Percentiles rank a stretch among this genome's conserved stretches.
Conservation (phyloP, 1,140 invertebrate species). For the Drosophila pachea region DNA sequence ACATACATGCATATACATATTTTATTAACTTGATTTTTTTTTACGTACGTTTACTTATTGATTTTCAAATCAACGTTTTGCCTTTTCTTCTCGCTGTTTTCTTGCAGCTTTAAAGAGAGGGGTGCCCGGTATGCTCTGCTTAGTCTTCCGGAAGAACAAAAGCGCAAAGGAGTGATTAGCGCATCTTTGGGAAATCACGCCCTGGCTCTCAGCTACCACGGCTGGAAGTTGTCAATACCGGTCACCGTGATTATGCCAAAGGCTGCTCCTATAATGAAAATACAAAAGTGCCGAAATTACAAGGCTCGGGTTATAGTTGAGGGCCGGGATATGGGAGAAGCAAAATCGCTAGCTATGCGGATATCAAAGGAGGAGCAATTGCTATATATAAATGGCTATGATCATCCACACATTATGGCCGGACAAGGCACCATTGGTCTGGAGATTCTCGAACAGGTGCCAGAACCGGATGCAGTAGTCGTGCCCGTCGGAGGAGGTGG, state of each 20-base stretch:
- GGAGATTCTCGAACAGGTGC: conserved; percentile 93
- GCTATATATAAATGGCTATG: conserved; percentile 90
- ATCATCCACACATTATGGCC: conserved; percentile 95
- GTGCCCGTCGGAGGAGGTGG: conserved; percentile 95
- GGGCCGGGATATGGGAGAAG: conserved; percentile 92
- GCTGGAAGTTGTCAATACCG: conserved; percentile 87
- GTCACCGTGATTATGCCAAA: conserved; percentile 97
- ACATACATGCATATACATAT: too few relatives aligned
- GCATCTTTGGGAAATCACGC: conserved; percentile 97
- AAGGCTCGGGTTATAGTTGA: conserved; percentile 91
- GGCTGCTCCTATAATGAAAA: conserved; percentile 95
- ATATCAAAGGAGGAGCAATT: conserved; percentile 85
- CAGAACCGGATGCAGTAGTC: conserved; percentile 86
- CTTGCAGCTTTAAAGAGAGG: conserved; percentile 92
- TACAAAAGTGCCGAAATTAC: conserved; percentile 89
- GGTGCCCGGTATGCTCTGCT: conserved; percentile 92
- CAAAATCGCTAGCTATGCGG: conserved; percentile 87
- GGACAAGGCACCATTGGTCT: conserved; percentile 95
- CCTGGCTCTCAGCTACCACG: conserved; percentile 92
- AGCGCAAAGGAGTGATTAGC: conserved; percentile 90
- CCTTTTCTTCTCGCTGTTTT: neutral
- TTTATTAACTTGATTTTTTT: too few relatives aligned
- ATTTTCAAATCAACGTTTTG: neutral
- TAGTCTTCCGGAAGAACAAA: conserved; percentile 86
- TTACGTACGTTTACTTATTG: too few relatives aligned